Evolutionary conservation across 2,888 invertebrate genomes (phyloP).

Genomic region (Ctenicera cuprea): DNA sequence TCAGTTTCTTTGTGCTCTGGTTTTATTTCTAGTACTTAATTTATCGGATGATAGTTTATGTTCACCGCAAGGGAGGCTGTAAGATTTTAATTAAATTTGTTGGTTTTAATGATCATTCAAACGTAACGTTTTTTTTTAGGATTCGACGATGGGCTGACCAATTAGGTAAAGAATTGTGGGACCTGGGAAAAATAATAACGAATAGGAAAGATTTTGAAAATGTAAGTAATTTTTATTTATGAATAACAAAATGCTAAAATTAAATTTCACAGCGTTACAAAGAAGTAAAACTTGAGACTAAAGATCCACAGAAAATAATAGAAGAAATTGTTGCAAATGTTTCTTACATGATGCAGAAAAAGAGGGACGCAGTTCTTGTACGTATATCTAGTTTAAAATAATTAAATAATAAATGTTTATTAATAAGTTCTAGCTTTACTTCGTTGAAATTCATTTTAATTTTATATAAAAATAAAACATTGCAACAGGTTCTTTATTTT

Average conservation of each 20-base stretch:
- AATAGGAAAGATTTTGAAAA: slow-evolving; percentile 85
- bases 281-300: slow-evolving; percentile 76
- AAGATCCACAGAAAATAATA: slow-evolving; percentile 87
- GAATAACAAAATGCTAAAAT: slow-evolving; percentile 15
- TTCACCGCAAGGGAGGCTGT: slow-evolving; percentile 40
- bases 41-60: slow-evolving; percentile 22
- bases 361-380: slow-evolving; percentile 92
- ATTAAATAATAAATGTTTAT: not conserved
- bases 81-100: slow-evolving; percentile 27
- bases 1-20: slow-evolving; percentile 14
- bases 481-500: too few relatives aligned
- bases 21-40: slow-evolving; percentile 20
- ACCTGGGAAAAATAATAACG: slow-evolving; percentile 85
- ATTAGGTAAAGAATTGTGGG: slow-evolving; percentile 87
- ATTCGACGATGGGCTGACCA: slow-evolving; percentile 87
- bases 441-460: too few relatives aligned
- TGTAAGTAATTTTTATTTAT: slow-evolving; percentile 74
- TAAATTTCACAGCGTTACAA: slow-evolving; percentile 41
- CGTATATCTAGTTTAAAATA: not conserved
- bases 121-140: slow-evolving; percentile 73
- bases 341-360: slow-evolving; percentile 88
- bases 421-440: too few relatives aligned
- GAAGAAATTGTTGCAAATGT: slow-evolving; percentile 88
- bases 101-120: too few relatives aligned
- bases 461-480: too few relatives aligned